These are phyloP conservation scores for Vombatus ursinus DNA, from an alignment of 2,113 vertebrate species.

Conservation along the genomic window DNA sequence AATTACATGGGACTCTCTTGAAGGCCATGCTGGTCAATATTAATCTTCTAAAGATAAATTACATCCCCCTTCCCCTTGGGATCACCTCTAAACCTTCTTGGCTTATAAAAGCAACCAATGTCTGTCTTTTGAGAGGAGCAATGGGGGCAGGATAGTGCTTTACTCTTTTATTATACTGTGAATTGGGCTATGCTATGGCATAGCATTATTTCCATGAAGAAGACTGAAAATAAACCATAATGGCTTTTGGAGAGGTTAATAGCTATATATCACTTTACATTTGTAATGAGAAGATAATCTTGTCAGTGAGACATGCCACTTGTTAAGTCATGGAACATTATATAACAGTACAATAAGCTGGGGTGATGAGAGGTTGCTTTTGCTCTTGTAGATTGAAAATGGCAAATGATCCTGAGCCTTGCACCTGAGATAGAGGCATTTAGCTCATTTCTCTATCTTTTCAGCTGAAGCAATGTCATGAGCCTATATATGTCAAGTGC, in stretches of 20 bases:
- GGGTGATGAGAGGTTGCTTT: slow-evolving; percentile 13
- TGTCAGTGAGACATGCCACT: slow-evolving; percentile 7
- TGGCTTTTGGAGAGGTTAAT: slow-evolving; percentile 61
- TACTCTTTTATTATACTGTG: slow-evolving; percentile 59
- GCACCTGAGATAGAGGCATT: slow-evolving; percentile 40
- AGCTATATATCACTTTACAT: slow-evolving; percentile 9
- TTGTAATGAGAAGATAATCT: slow-evolving; percentile 41
- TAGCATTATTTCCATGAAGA: slow-evolving; percentile 67
- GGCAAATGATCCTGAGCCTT: slow-evolving; percentile 31
- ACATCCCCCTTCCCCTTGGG: not conserved
- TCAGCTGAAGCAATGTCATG: slow-evolving; percentile 56
- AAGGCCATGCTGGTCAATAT: not conserved
- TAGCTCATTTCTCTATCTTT: slow-evolving; percentile 55
- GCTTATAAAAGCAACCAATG: slow-evolving; percentile 6
- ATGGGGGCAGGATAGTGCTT: slow-evolving; percentile 25
- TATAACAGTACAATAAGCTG: slow-evolving; percentile 14
- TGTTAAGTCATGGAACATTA: slow-evolving; percentile 58
- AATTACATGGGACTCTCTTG: not conserved
- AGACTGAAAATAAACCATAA: slow-evolving; percentile 62
- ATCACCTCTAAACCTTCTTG: slow-evolving; percentile 9
- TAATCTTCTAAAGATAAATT: slow-evolving; percentile 48
- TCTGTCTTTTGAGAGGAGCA: slow-evolving; percentile 36
- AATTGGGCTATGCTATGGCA: slow-evolving; percentile 52
- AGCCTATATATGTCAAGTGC: not conserved
- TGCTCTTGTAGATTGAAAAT: slow-evolving; percentile 50